A percentile compares a stretch with the other conserved stretches of the same genome.
phyloP scores from a whole-genome alignment of 64 coral and sea anemone species.

The Stichodactyla mertensii region DNA sequence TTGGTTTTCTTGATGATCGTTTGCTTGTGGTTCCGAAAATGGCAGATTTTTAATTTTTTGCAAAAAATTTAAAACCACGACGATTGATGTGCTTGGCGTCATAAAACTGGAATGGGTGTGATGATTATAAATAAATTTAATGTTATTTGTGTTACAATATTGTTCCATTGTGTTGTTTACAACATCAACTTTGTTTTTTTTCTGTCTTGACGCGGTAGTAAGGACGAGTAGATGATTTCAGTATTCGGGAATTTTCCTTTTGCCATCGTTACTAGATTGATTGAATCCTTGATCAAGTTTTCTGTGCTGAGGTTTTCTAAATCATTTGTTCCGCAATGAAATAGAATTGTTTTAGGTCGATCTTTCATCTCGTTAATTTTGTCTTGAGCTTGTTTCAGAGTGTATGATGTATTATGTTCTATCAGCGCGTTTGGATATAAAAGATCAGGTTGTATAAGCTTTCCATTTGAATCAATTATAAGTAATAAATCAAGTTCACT shows the following conservation, averaged over 20 bases:
- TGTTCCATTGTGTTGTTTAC: neutral
- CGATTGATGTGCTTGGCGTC: neutral
- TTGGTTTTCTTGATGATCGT: no score
- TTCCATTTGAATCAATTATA: constrained; percentile 1
- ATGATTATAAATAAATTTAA: neutral
- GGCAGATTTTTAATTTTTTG: neutral
- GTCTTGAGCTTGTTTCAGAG: neutral
- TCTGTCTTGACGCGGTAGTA: neutral
- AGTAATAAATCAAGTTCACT: neutral
- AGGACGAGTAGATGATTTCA: neutral
- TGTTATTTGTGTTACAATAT: neutral
- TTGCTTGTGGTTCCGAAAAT: neutral
- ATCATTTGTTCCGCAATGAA: constrained; percentile 3
- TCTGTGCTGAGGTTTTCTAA: neutral
- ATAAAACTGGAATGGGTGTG: neutral
- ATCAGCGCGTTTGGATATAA: neutral
- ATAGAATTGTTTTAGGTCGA: neutral
- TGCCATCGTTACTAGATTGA: neutral
- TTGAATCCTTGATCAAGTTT: neutral
- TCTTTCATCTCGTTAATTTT: neutral
- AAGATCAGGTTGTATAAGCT: neutral
- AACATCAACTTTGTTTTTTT: neutral
- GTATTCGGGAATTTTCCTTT: neutral
- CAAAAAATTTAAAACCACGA: neutral
- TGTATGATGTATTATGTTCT: neutral